phyloP scores from a whole-genome alignment of 2,888 invertebrate genomes.

The Schizaphis graminum region DNA sequence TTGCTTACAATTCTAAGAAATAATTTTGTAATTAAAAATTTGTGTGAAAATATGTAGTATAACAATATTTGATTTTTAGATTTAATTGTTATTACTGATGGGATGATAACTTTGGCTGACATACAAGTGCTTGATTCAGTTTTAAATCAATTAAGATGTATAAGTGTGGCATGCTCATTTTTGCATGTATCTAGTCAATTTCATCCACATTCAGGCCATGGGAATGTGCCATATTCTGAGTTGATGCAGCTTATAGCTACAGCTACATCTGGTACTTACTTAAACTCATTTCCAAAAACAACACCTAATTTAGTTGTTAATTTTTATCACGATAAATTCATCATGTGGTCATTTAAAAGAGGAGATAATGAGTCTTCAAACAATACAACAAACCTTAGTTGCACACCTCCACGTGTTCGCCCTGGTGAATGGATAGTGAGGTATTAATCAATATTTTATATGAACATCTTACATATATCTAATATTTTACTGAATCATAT shows the following conservation, averaged over 20 bases:
- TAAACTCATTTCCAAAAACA: constrained; percentile 74
- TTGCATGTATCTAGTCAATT: constrained; percentile 79
- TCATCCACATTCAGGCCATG: constrained; percentile 79
- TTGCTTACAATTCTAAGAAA: background rate
- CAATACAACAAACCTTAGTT: constrained; percentile 55
- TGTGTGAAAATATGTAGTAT: background rate
- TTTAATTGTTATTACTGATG: constrained; percentile 82
- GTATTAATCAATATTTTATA: constrained; percentile 27
- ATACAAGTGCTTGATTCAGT: constrained; percentile 80
- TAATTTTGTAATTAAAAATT: background rate
- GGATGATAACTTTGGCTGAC: constrained; percentile 80
- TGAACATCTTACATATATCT: background rate
- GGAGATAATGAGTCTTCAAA: constrained; percentile 35
- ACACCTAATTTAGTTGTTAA: constrained; percentile 73
- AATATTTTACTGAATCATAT: background rate
- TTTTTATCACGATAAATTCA: constrained; percentile 76
- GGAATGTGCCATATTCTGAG: constrained; percentile 81
- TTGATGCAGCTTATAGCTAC: constrained; percentile 81
- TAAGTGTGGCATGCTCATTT: constrained; percentile 82
- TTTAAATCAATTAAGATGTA: constrained; percentile 80
- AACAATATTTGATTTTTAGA: constrained; percentile 72
- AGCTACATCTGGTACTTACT: constrained; percentile 81
- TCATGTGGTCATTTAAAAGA: constrained; percentile 72
- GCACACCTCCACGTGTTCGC: constrained; percentile 50
- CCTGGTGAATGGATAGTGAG: constrained; percentile 68